Evolutionary conservation across 2,888 invertebrate species (phyloP).

Genomic region (Andrena bicolor): DNA sequence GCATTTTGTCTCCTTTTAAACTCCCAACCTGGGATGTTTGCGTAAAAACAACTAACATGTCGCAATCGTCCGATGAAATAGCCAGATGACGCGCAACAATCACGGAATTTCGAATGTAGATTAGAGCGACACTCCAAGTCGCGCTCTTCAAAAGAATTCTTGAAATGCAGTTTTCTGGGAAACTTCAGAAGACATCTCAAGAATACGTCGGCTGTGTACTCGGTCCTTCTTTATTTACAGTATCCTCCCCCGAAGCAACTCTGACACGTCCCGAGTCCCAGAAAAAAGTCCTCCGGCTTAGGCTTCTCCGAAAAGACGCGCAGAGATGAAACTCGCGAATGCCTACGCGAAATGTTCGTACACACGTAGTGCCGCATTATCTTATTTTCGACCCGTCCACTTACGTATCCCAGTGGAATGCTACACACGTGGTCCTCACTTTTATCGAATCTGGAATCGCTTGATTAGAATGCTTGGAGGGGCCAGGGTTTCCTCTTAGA

Average conservation of each 20-base stretch:
- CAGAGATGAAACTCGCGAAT: not conserved
- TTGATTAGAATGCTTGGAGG: constrained; percentile 44
- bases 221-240: too few relatives aligned
- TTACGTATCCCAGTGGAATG: constrained; percentile 17
- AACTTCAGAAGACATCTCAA: too few relatives aligned
- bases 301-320: not conserved
- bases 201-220: too few relatives aligned
- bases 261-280: not conserved
- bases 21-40: not conserved
- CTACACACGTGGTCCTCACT: constrained; percentile 21
- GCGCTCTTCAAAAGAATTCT: too few relatives aligned
- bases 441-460: constrained; percentile 57
- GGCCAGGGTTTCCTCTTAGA: not conserved
- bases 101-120: too few relatives aligned
- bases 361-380: constrained; percentile 52
- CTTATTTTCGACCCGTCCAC: constrained; percentile 57
- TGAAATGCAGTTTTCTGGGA: too few relatives aligned
- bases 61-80: not conserved
- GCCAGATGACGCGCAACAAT: not conserved
- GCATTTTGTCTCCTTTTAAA: not conserved
- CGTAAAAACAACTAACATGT: not conserved
- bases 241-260: too few relatives aligned
- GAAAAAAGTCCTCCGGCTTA: not conserved
- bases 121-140: too few relatives aligned
- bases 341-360: not conserved